Percentiles rank a stretch among this genome's conserved stretches.
phyloP scores from a whole-genome alignment of 2,113 vertebrate genomes.

The Labeo rohita region DNA sequence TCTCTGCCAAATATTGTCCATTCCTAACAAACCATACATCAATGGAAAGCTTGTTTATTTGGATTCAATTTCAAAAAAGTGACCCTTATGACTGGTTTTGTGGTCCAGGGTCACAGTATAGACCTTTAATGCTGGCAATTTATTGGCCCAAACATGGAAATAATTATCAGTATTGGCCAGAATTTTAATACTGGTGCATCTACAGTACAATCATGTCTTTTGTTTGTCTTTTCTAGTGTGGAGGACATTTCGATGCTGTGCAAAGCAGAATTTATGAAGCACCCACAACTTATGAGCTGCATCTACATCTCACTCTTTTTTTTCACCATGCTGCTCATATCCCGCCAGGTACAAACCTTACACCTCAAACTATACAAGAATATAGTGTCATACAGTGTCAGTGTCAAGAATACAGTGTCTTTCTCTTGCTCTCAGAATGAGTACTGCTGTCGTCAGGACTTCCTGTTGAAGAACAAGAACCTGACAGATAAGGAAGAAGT shows the following conservation, averaged over 20 bases:
- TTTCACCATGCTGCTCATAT: conserved; percentile 86
- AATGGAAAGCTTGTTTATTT: no score
- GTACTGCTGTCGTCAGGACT: conserved; percentile 90
- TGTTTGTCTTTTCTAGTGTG: conserved; percentile 35
- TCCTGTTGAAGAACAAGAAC: conserved; percentile 95
- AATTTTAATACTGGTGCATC: not conserved
- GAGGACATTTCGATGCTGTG: conserved; percentile 4
- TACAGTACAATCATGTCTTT: not conserved
- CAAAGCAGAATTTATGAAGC: conserved; percentile 72
- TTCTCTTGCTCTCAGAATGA: conserved; percentile 81
- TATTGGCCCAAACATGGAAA: not conserved
- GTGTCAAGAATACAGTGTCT: not conserved
- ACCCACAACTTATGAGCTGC: conserved; percentile 81
- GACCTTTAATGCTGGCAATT: no score
- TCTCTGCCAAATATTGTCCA: no score
- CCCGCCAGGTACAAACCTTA: conserved; percentile 82
- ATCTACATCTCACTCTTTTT: conserved; percentile 92
- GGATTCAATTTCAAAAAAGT: no score
- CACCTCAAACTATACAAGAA: not conserved
- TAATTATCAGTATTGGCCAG: not conserved
- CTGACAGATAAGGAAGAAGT: conserved; percentile 94
- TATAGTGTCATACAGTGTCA: not conserved
- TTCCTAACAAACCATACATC: no score
- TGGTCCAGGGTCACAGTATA: no score
- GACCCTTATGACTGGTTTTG: no score